These are phyloP conservation scores for Thymelicus lineola DNA, from an alignment of 2,888 invertebrate genomes.

Conservation along the genomic window DNA sequence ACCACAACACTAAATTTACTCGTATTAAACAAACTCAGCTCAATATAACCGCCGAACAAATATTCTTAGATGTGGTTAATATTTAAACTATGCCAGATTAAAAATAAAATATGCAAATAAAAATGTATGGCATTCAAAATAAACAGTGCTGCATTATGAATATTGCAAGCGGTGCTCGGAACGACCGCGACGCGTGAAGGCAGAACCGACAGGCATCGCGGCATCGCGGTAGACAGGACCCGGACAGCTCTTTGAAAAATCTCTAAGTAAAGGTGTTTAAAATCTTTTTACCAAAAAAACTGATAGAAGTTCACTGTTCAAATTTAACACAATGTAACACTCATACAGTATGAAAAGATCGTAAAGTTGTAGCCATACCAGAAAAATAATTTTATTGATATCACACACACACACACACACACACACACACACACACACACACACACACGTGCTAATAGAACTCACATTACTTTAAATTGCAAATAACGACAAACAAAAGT, in stretches of 20 bases:
- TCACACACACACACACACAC: too few species aligned
- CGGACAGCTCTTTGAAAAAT: neutral
- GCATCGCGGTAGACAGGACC: neutral
- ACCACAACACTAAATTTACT: too few species aligned
- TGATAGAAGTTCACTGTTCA: too few species aligned
- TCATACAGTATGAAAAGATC: too few species aligned
- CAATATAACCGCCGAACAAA: neutral
- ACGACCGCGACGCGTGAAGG: slow-evolving; percentile 40
- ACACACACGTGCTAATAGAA: too few species aligned
- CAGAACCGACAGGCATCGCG: slow-evolving; percentile 51
- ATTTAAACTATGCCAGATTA: slow-evolving; percentile 11
- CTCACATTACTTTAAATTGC: too few species aligned
- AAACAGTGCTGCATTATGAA: slow-evolving; percentile 57
- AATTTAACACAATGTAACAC: too few species aligned
- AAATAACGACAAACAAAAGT: too few species aligned
- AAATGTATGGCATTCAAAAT: slow-evolving; percentile 36
- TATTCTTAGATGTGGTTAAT: neutral
- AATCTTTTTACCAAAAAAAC: neutral
- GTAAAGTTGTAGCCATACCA: too few species aligned
- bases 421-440: too few species aligned
- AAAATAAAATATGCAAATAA: slow-evolving; percentile 25
- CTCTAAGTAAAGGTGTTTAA: neutral
- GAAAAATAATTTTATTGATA: too few species aligned
- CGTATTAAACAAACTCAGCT: too few species aligned
- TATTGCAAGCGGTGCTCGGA: slow-evolving; percentile 57